Percentiles rank a stretch among this genome's conserved stretches.
These are phyloP conservation scores for Copidosoma floridanum DNA, from an alignment of 1,140 invertebrate species.

Conservation along the genomic window DNA sequence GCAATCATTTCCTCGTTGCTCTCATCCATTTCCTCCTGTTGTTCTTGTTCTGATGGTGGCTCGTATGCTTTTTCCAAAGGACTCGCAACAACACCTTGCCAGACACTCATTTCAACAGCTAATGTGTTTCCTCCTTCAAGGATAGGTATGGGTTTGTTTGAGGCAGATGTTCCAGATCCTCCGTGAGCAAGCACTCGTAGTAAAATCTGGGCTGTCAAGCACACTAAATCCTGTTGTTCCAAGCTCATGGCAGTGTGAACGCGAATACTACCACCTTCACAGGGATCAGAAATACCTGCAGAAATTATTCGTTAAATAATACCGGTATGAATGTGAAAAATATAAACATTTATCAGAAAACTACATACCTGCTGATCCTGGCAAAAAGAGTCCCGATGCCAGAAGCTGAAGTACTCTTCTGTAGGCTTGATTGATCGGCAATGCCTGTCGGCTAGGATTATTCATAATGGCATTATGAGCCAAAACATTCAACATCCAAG, in stretches of 20 bases:
- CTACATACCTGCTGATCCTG: conserved; percentile 81
- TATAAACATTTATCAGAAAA: no score
- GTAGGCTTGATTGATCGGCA: conserved; percentile 85
- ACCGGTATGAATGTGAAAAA: neutral
- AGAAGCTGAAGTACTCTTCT: conserved; percentile 85
- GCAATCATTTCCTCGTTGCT: conserved; percentile 61
- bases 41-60: conserved; percentile 62
- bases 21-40: conserved; percentile 59
- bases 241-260: conserved; percentile 89
- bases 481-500: conserved; percentile 95
- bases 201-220: conserved; percentile 84
- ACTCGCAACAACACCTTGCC: conserved; percentile 90
- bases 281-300: conserved; percentile 84
- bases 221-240: conserved; percentile 93
- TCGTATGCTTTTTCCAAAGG: conserved; percentile 90
- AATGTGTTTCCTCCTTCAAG: conserved; percentile 67
- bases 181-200: conserved; percentile 87
- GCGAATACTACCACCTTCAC: conserved; percentile 83
- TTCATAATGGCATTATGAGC: conserved; percentile 97
- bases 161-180: conserved; percentile 86
- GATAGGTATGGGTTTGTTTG: no score
- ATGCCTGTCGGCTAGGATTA: conserved; percentile 87
- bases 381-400: conserved; percentile 90
- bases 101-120: conserved; percentile 84
- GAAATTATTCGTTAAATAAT: neutral